phyloP scores from a whole-genome alignment of 2,888 invertebrate species.

The Lysandra bellargus region DNA sequence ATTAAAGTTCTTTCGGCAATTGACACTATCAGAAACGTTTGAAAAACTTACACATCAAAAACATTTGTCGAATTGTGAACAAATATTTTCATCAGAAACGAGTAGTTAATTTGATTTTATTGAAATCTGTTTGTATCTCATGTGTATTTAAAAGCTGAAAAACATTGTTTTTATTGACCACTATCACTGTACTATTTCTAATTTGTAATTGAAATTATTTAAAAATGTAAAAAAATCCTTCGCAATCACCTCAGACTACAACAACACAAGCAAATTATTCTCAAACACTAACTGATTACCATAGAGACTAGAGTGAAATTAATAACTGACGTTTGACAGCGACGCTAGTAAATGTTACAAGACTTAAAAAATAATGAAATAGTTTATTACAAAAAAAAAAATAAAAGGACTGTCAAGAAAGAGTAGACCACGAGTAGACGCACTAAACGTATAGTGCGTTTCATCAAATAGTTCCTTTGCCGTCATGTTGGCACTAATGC shows the following conservation, averaged over 20 bases:
- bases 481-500: background rate
- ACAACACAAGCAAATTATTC: constrained; percentile 41
- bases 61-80: constrained; percentile 31
- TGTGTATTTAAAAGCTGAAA: background rate
- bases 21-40: background rate
- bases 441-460: no score
- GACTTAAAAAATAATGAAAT: background rate
- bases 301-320: constrained; percentile 27
- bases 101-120: constrained; percentile 53
- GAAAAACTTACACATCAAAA: background rate
- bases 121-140: background rate
- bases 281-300: constrained; percentile 47
- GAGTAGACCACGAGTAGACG: no score
- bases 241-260: constrained; percentile 37
- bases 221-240: constrained; percentile 31
- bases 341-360: constrained; percentile 32
- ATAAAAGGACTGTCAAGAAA: no score
- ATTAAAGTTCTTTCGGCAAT: constrained; percentile 1
- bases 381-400: no score
- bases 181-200: constrained; percentile 2
- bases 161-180: background rate
- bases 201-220: constrained; percentile 29
- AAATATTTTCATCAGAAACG: constrained; percentile 61
- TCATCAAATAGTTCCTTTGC: no score
- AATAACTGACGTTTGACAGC: constrained; percentile 42